Percentiles rank a stretch among this genome's conserved stretches.
phyloP scores from a whole-genome alignment of 1,140 invertebrate genomes.

The Goniozus legneri region DNA sequence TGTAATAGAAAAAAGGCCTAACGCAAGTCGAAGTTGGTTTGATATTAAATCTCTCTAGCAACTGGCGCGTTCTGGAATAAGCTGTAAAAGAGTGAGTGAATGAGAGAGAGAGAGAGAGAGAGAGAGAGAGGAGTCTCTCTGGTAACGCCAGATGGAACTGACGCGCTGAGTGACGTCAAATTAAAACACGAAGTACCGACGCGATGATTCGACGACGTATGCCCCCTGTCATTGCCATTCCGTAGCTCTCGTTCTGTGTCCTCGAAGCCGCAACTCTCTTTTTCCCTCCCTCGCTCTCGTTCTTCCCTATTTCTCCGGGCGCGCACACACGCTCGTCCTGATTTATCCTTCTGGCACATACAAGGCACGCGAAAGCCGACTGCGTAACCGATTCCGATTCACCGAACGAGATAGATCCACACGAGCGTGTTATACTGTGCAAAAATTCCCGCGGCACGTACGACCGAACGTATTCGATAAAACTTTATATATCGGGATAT shows the following conservation, averaged over 20 bases:
- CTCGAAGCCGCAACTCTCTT: constrained; percentile 5
- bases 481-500: no score
- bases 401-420: no score
- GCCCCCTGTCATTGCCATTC: constrained; percentile 28
- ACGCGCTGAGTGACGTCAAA: constrained; percentile 51
- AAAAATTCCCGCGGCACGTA: no score
- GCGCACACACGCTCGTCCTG: background rate
- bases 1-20: no score
- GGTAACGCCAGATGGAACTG: constrained; percentile 50
- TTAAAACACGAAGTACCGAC: constrained; percentile 49
- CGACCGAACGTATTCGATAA: no score
- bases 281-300: background rate
- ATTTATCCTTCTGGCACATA: no score
- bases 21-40: no score
- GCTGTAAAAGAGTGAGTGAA: no score
- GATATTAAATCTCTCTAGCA: constrained; percentile 50
- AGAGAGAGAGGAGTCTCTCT: constrained; percentile 28
- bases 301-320: background rate
- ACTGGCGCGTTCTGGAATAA: constrained; percentile 43
- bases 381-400: no score
- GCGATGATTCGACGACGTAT: constrained; percentile 47
- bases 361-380: no score
- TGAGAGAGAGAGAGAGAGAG: no score
- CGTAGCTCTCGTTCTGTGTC: constrained; percentile 13
- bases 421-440: no score